These are phyloP conservation scores for Heteropelma amictum DNA, from an alignment of 2,888 invertebrate species.

Conservation along the genomic window DNA sequence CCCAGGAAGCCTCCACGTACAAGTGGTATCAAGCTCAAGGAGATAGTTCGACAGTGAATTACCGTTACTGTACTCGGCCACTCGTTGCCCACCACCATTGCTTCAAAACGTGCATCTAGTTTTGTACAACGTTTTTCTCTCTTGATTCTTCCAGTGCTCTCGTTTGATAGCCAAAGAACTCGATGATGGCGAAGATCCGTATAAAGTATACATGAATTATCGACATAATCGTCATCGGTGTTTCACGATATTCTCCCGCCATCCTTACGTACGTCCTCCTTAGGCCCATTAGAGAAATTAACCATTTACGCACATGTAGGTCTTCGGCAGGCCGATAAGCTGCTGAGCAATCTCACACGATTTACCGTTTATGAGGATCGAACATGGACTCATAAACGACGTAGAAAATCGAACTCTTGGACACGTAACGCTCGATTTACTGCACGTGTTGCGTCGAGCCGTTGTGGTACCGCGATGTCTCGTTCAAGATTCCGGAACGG, in stretches of 20 bases:
- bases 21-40: constrained; percentile 35
- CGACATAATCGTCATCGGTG: background rate
- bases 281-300: background rate
- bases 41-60: constrained; percentile 37
- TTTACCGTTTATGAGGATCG: constrained; percentile 44
- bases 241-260: background rate
- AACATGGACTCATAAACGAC: constrained; percentile 35
- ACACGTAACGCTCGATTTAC: constrained; percentile 43
- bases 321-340: constrained; percentile 13
- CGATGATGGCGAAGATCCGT: constrained; percentile 7
- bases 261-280: background rate
- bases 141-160: background rate
- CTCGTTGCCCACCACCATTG: constrained; percentile 34
- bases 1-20: background rate
- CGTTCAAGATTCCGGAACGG: constrained; percentile 50
- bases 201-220: constrained; percentile 25
- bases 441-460: constrained; percentile 26
- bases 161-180: constrained; percentile 2
- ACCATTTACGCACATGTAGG: background rate
- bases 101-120: constrained; percentile 35
- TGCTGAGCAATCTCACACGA: constrained; percentile 18
- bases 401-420: background rate
- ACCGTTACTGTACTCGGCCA: constrained; percentile 40
- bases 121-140: constrained; percentile 8
- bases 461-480: constrained; percentile 13